Evolutionary conservation across 2,888 invertebrate genomes (phyloP), one percentile per base, ranked within the genome.

Genomic region (Diploptera punctata): DNA sequence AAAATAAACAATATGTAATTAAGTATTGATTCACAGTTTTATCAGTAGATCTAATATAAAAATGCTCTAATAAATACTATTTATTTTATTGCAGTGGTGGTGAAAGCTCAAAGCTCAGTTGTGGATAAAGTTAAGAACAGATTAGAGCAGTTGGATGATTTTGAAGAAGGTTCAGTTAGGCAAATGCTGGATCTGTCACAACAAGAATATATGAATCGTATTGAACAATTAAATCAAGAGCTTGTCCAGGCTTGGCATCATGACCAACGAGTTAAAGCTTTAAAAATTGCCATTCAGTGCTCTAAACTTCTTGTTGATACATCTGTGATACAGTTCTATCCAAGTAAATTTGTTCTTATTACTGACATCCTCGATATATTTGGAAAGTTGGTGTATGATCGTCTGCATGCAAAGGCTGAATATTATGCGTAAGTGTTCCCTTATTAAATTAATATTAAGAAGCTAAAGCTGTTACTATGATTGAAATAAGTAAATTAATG

Each of bases 201-300:
- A 82, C 93, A 95, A 81, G 97, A 98, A 81, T 99, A 96, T 85
- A 90, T 94, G 7, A 87, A 89, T 57, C 89, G 94, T 78, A 94
- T 99, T 75, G 94, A 95, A 78, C 92, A 96, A 82, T 87, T 98
- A n/a, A 95, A 94, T 84, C 91, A 91, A 80, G 96, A 97, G 82
- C 87, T 99, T 31, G 91, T 93, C 54, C 90, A 88, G 82, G 97
- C 98, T 7, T 99, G 99, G 99, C 90, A 94, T 78, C 89, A 92
- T 29, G 98, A 99, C 83, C 97, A 98, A 82, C 87, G 98, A 78
- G 97, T 97, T 0, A 96, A 96, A 85, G 94, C 98, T 4, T 87
- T 98, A 47, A 98, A 98, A 87, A 98, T 99, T 80, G 95, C 93
- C 1, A 98, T 99, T 77, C 98, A 98, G 87, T 97, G 98, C 84